phyloP scores from a whole-genome alignment of 2,888 invertebrate species.

The Nemurella pictetii region DNA sequence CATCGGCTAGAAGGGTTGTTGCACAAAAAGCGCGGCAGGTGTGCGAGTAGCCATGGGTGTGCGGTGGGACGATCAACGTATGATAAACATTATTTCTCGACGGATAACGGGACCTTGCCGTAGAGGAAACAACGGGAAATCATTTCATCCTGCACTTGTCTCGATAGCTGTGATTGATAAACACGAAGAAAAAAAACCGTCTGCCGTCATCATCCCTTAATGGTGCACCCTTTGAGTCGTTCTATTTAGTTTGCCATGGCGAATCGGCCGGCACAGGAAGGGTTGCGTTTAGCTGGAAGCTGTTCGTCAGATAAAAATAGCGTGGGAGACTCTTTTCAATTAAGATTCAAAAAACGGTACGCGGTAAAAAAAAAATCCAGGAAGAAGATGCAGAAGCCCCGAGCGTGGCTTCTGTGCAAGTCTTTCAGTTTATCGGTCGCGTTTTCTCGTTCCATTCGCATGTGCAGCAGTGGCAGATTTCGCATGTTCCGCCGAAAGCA shows the following conservation, averaged over 20 bases:
- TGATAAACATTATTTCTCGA: not conserved
- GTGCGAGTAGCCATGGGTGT: not conserved
- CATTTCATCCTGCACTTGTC: constrained; percentile 11
- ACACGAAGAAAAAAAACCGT: not conserved
- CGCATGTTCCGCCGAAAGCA: not conserved
- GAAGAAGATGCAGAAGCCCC: not conserved
- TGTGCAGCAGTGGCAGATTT: not conserved
- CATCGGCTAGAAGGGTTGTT: constrained; percentile 24
- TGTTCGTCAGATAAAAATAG: not conserved
- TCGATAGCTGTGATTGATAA: not conserved
- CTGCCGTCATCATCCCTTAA: not conserved
- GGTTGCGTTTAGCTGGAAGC: not conserved
- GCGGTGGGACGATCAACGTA: constrained; percentile 3
- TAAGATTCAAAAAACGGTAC: not conserved
- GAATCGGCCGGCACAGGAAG: not conserved
- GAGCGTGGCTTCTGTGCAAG: not conserved
- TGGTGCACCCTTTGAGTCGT: constrained; percentile 1
- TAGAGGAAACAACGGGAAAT: constrained; percentile 19
- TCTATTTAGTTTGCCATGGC: not conserved
- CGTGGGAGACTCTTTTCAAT: not conserved
- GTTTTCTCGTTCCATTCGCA: not conserved
- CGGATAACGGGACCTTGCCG: constrained; percentile 9
- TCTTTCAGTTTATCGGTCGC: not conserved
- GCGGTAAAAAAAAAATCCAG: not conserved
- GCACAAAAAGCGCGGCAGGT: constrained; percentile 26